Evolutionary conservation across 2,797 vertebrate species (phyloP).

Genomic region (Crocidura indochinensis): DNA sequence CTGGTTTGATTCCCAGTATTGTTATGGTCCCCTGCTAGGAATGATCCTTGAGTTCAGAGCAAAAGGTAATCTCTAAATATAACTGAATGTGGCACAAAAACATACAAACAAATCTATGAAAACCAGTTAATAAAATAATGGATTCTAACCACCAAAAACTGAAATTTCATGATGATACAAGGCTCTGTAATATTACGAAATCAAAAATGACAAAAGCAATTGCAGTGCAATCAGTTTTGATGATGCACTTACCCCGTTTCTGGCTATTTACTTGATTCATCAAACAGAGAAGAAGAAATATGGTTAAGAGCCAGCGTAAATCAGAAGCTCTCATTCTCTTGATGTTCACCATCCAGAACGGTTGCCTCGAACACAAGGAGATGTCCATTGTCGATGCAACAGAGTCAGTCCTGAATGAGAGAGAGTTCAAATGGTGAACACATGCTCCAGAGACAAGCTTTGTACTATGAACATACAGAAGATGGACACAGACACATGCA

Average conservation of each 20-base stretch:
- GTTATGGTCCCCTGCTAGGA: too few species aligned
- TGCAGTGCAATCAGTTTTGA: background rate
- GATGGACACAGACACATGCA: too few species aligned
- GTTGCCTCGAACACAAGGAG: constrained; percentile 78
- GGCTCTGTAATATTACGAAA: background rate
- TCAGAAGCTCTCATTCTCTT: constrained; percentile 83
- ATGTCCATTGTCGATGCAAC: constrained; percentile 70
- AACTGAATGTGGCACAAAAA: too few species aligned
- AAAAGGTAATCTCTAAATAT: too few species aligned
- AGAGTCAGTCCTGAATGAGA: constrained; percentile 82
- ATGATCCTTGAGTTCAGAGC: too few species aligned
- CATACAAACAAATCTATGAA: too few species aligned
- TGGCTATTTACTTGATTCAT: constrained; percentile 81
- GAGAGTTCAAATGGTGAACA: constrained; percentile 31
- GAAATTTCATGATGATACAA: background rate
- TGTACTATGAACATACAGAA: too few species aligned
- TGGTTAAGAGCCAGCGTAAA: constrained; percentile 78
- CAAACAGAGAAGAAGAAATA: constrained; percentile 81
- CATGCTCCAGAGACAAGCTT: background rate
- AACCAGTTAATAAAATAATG: constrained; percentile 1
- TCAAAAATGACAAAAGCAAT: background rate
- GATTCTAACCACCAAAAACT: background rate
- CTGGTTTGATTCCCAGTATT: too few species aligned
- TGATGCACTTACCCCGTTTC: constrained; percentile 86
- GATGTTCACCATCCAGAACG: constrained; percentile 70